Percentiles rank a stretch among this genome's conserved stretches.
phyloP scores from a whole-genome alignment of 2,113 vertebrate genomes.

The Delphinus delphis region DNA sequence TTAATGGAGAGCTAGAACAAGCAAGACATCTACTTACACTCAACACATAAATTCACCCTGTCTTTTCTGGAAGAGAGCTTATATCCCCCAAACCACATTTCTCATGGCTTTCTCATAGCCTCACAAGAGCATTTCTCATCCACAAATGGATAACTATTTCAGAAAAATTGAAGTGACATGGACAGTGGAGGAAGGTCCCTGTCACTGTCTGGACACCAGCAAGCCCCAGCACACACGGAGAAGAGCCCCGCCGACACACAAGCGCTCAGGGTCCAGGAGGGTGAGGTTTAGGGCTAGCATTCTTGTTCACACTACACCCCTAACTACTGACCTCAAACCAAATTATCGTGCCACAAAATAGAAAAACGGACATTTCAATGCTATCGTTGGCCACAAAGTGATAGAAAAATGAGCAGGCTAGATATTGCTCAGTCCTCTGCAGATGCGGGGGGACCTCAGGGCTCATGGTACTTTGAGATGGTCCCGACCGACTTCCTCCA shows the following conservation, averaged over 20 bases:
- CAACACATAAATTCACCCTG: neutral
- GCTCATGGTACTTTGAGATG: neutral
- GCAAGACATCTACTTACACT: neutral
- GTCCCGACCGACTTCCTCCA: too few relatives aligned
- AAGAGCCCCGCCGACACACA: neutral
- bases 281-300: neutral
- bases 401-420: neutral
- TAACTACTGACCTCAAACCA: neutral
- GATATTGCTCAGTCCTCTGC: neutral
- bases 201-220: neutral
- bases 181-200: neutral
- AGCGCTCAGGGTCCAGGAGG: neutral
- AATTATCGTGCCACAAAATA: neutral
- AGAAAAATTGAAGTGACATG: neutral
- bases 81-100: neutral
- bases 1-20: neutral
- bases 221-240: neutral
- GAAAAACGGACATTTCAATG: neutral
- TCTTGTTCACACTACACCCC: neutral
- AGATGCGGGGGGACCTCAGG: neutral
- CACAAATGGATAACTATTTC: neutral
- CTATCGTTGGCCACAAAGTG: neutral
- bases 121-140: neutral
- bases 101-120: neutral
- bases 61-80: slow-evolving; percentile 5